Evolutionary conservation across 1,140 invertebrate species (phyloP).

Genomic region (Gryllus bimaculatus): DNA sequence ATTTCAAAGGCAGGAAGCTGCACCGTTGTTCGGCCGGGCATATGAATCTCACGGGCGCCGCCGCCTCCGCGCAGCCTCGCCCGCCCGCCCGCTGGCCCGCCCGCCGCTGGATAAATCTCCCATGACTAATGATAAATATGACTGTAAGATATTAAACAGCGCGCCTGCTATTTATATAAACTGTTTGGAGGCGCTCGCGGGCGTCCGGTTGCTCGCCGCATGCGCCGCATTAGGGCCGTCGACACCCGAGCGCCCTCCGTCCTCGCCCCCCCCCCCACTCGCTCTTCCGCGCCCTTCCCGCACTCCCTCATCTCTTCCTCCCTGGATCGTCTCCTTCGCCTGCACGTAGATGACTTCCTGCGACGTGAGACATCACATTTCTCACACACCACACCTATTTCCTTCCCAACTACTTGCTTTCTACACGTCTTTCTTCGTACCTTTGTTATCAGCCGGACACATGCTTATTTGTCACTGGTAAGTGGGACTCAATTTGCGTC

Average conservation of each 20-base stretch:
- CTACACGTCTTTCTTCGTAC: too few relatives aligned
- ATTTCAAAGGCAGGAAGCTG: slow-evolving; percentile 3
- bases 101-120: background rate
- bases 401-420: too few relatives aligned
- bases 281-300: too few relatives aligned
- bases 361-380: too few relatives aligned
- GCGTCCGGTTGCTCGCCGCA: background rate
- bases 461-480: too few relatives aligned
- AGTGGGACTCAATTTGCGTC: too few relatives aligned
- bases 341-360: too few relatives aligned
- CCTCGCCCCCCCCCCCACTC: background rate
- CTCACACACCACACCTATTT: too few relatives aligned
- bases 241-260: background rate
- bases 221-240: background rate
- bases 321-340: too few relatives aligned
- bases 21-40: background rate
- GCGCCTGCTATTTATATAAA: background rate
- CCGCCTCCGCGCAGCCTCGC: background rate
- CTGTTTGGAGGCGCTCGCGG: background rate
- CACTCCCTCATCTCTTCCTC: background rate
- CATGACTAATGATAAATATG: slow-evolving; percentile 5
- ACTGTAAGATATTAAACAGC: slow-evolving; percentile 5
- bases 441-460: too few relatives aligned
- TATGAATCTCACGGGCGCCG: background rate
- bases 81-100: background rate